phyloP scores from a whole-genome alignment of 2,797 vertebrate species.

The Pangasius macronema region DNA sequence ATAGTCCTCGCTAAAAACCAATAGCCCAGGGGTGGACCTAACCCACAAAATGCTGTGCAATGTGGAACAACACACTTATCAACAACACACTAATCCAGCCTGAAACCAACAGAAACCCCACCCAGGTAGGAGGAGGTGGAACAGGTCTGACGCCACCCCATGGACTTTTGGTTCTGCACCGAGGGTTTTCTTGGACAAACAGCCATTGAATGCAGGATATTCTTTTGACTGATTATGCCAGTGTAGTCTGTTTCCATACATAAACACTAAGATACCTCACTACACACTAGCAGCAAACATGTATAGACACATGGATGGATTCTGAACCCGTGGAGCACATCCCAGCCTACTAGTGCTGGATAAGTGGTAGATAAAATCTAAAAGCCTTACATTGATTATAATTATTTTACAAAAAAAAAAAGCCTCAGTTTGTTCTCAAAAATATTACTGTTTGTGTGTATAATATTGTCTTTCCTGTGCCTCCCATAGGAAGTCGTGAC shows the following conservation, averaged over 20 bases:
- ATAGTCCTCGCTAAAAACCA: too few relatives aligned
- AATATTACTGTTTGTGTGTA: background rate
- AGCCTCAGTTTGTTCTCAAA: background rate
- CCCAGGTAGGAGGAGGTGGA: background rate
- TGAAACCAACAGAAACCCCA: background rate
- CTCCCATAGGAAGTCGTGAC: slow-evolving; percentile 83
- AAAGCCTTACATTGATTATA: background rate
- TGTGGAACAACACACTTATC: background rate
- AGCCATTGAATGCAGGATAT: background rate
- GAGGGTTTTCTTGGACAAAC: background rate
- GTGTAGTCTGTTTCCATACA: background rate
- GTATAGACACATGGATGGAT: background rate
- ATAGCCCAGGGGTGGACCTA: background rate
- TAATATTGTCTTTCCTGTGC: background rate
- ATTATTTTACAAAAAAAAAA: background rate
- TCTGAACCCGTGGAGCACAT: background rate
- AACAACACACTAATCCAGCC: background rate
- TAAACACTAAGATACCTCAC: background rate
- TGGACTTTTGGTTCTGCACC: background rate
- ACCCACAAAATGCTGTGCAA: background rate
- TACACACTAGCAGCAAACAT: background rate
- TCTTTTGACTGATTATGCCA: background rate
- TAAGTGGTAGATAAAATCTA: background rate
- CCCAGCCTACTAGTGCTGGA: background rate
- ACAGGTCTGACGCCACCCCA: background rate